phyloP scores from a whole-genome alignment of 1,140 invertebrate genomes.

The Papilio aristodemus region DNA sequence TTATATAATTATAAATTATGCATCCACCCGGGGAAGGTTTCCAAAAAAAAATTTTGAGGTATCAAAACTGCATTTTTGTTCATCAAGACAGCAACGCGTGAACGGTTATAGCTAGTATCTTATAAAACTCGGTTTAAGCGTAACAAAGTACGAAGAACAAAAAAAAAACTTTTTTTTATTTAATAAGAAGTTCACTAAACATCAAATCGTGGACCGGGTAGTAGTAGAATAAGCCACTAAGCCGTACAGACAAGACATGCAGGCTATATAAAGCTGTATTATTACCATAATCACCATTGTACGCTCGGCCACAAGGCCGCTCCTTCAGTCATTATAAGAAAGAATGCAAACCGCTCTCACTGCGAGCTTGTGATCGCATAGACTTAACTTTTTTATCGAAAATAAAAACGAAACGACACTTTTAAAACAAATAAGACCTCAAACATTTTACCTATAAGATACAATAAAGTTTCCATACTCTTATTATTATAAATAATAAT shows the following conservation, averaged over 20 bases:
- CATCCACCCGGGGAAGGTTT: too few relatives aligned
- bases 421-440: not conserved
- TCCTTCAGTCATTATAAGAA: constrained; percentile 15
- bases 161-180: too few relatives aligned
- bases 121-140: too few relatives aligned
- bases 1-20: too few relatives aligned
- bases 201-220: not conserved
- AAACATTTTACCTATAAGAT: not conserved
- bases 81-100: too few relatives aligned
- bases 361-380: not conserved
- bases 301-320: constrained; percentile 7
- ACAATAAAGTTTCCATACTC: not conserved
- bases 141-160: too few relatives aligned
- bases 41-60: too few relatives aligned
- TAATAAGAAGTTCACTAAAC: not conserved
- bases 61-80: too few relatives aligned
- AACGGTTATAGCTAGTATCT: too few relatives aligned
- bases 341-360: constrained; percentile 7
- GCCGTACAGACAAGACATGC: not conserved
- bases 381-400: not conserved
- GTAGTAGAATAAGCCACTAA: constrained; percentile 1
- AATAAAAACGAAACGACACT: not conserved
- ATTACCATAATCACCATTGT: constrained; percentile 21
- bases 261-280: not conserved
- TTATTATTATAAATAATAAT: not conserved